Percentiles rank a stretch among this genome's conserved stretches.
phyloP scores from a whole-genome alignment of 1,140 invertebrate species.

The Penaeus indicus region DNA sequence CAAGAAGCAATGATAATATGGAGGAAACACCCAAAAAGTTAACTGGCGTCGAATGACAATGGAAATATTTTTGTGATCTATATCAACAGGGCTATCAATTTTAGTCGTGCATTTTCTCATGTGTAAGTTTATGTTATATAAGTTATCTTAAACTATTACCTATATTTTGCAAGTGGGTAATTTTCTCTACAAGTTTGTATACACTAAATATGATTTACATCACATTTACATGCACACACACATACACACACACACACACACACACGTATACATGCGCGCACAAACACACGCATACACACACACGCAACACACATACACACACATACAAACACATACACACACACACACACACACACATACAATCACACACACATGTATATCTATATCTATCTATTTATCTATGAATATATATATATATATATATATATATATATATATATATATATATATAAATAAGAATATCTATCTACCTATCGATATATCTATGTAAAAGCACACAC shows the following conservation, averaged over 20 bases:
- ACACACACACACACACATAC: neutral
- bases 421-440: constrained; percentile 8
- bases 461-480: neutral
- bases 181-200: no score
- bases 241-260: neutral
- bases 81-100: no score
- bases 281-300: neutral
- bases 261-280: neutral
- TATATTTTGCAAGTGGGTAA: no score
- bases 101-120: no score
- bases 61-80: no score
- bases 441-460: neutral
- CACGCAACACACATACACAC: neutral
- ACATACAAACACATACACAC: neutral
- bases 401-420: neutral
- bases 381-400: neutral
- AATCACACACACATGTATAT: no score
- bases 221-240: neutral
- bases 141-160: no score
- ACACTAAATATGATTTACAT: no score
- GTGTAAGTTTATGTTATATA: no score
- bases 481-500: neutral
- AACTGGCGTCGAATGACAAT: no score
- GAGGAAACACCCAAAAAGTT: no score
- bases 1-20: no score